Evolutionary conservation across 2,113 vertebrate species (phyloP), one percentile per base, ranked within the genome.

Genomic region (Baryphthengus martii): DNA sequence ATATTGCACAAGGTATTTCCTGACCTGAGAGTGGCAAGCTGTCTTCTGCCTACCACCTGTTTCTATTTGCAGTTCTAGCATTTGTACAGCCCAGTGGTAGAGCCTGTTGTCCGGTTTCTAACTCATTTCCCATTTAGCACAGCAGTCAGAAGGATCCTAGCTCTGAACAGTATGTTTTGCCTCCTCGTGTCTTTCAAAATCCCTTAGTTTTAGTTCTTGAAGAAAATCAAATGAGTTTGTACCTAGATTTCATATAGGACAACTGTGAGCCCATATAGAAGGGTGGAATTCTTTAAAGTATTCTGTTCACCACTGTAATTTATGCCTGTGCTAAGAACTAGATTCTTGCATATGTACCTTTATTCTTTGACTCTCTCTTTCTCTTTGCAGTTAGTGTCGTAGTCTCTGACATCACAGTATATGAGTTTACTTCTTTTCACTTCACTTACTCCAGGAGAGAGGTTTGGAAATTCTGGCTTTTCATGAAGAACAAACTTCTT

Each of bases 21-120:
- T 79, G 58, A 85, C 71, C 71, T 72, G 83, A 78, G 37, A 58
- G 58, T 71, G 85, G 88, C 85, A 88, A 89, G 66, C 71, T 80
- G 61, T 77, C 87, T 89, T 91, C 89, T 94, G 75, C 81, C 56
- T 87, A 89, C 77, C 88, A 91, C 65, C 91, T 91, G 88, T 62
- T 95, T 91, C 90, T 94, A 88, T 91, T 93, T 85, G 82, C 65
- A 78, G 78, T 82, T 96, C 88, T 91, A 66, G 88, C 49, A 83
- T 76, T 89, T 87, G 78, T 87, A 61, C 79, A 91, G 89, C 40
- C 52, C 81, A 89, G 71, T 59, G 78, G 59, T 56, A 88, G 56
- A 94, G 70, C 59, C 52, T 75, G 31, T 67, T 37, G 77, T 71
- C 56, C 40, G 75, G 70, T 78, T 95, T 82, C 81, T 82, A 89